Base-by-base conservation (phyloP, 2,113 vertebrate genomes). In the Chunga burmeisteri region DNA sequence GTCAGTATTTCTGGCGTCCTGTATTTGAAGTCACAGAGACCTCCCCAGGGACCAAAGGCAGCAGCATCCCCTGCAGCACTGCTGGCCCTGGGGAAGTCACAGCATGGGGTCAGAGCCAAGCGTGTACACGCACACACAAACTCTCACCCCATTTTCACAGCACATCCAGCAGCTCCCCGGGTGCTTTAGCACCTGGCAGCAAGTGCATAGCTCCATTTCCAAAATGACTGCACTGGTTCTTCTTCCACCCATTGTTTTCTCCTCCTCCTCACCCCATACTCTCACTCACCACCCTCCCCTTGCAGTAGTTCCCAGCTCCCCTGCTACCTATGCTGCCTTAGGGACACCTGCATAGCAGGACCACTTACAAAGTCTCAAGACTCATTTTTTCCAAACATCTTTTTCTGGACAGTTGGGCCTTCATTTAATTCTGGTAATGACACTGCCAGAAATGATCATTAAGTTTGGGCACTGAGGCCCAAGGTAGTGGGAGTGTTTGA, bases 371-470 rank as follows among this genome's bases (percentile, higher is more conserved):
- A 65, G 13, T 17, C 70, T 66, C 32, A 53, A 82, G 38, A 85
- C 20, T 7, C n/a, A 2, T 52, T 80, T 88, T 80, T 70, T 36
- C 56, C 49, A 70, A 70, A 42, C 19, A 50, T 21, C 26, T 79
- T 93, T 92, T 94, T 82, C 88, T 89, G 66, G 62, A 83, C 67
- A 82, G 55, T 87, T 88, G 90, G 78, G 32, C 38, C 20, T 56
- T 82, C 70, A 26, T 91, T 89, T 94, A 93, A 92, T 84, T 72
- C 86, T 1, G 3, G n/a, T 86, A 94, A 96, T 49, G 66, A 90
- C 83, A 66, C 74, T 34, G n/a, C 32, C 77, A 91, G 77, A 70
- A 95, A 97, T 83, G n/a, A 61, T 68, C 86, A 87, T 61, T n/a
- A 81, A 81, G 73, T 77, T 73, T 55, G 72, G 83, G 84, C 70